Percentiles rank a stretch among this genome's conserved stretches.
Evolutionary conservation across 2,888 invertebrate genomes (phyloP).

Genomic region (Spicauda simplicius): DNA sequence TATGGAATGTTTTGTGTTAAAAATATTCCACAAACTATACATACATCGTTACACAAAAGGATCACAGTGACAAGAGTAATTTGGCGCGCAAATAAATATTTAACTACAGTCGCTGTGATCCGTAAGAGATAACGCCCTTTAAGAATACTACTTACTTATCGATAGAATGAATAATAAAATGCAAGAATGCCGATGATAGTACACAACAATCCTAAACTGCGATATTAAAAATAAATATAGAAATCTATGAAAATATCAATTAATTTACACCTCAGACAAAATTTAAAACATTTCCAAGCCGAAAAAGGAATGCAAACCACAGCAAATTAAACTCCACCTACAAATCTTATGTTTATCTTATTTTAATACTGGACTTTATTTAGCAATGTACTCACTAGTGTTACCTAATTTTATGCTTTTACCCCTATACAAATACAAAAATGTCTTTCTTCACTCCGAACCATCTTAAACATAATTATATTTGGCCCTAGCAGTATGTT

Average conservation of each 20-base stretch:
- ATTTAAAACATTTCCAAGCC: conserved; percentile 4
- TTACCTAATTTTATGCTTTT: conserved; percentile 4
- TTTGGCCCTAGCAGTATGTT: conserved; percentile 35
- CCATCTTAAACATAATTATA: conserved; percentile 29
- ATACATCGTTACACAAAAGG: neutral
- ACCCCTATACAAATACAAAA: conserved; percentile 27
- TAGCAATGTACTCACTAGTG: conserved; percentile 18
- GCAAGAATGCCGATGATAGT: conserved; percentile 11
- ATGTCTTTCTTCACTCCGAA: conserved; percentile 30
- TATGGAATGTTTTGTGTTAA: conserved; percentile 29
- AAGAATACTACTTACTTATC: conserved; percentile 7
- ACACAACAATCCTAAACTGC: conserved; percentile 12
- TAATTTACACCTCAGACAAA: neutral
- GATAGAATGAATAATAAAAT: conserved; percentile 16
- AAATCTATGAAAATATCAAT: neutral
- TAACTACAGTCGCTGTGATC: neutral
- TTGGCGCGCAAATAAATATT: neutral
- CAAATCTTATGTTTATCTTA: conserved; percentile 18
- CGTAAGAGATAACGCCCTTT: neutral
- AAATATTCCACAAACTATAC: conserved; percentile 10
- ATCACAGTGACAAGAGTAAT: neutral
- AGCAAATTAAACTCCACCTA: conserved; percentile 15
- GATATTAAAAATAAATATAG: neutral
- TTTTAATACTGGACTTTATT: conserved; percentile 29
- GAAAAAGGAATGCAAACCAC: conserved; percentile 30